Base-by-base conservation (phyloP, 2,113 vertebrate species). In the Etheostoma spectabile region DNA sequence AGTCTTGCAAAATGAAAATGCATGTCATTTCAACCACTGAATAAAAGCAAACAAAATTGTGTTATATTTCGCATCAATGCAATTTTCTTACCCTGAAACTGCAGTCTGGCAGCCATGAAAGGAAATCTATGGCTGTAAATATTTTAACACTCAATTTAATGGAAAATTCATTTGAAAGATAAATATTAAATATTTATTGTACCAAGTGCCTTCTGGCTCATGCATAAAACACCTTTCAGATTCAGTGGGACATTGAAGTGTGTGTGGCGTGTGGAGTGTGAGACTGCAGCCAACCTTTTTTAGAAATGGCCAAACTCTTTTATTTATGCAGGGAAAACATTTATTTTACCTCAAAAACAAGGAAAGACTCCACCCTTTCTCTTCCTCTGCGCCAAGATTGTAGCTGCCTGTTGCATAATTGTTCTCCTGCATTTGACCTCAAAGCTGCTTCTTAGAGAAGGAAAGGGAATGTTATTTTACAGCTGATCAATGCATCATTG, bases 151-250 rank as follows among this genome's bases (percentile, higher is more conserved):
- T 88, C 86, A 88, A 93, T 92, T 91, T 90, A 91, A 93, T 92
- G 87, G 85, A 91, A 89, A 94, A 87, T 91, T 93, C 79, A 92
- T 93, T 93, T 90, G 85, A 88, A 93, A 93, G 92, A 93, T 92
- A 92, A 94, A 93, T 92, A 92, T 94, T 77, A 93, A 94, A 93
- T 94, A 94, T 95, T 93, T 86, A 94, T 93, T 79, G 65, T 86
- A 84, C 89, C 88, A 84, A 91, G 85, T 84, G 91, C 86, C 86
- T 86, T 79, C 80, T 89, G 71, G 85, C 86, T 94, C 88, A 93
- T 91, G 90, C 91, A 93, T 93, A 87, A 92, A 94, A 92, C 89
- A 92, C 87, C 85, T 89, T 84, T 74, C 76, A 92, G 82, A 87
- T 72, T 85, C 79, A 63, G 63, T 76, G 73, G 71, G 83, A 85